phyloP scores from a whole-genome alignment of 2,888 invertebrate species.

The Athalia cordata region DNA sequence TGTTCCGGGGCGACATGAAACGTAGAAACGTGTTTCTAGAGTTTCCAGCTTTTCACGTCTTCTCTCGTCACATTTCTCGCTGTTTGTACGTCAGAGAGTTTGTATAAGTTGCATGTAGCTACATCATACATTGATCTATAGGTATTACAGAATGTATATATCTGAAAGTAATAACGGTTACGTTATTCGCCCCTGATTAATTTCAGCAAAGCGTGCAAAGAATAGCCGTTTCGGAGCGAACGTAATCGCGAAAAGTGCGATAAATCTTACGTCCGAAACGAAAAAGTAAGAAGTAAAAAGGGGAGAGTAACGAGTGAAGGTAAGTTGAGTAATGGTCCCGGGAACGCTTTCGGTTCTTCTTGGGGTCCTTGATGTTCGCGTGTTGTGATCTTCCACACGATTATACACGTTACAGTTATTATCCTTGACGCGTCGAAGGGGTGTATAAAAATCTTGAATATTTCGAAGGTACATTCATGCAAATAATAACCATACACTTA shows the following conservation, averaged over 20 bases:
- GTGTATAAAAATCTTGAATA: slow-evolving; percentile 4
- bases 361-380: slow-evolving; percentile 20
- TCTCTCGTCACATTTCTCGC: neutral
- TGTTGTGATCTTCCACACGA: slow-evolving; percentile 26
- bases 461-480: neutral
- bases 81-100: slow-evolving; percentile 9
- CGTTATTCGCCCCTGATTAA: slow-evolving; percentile 38
- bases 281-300: slow-evolving; percentile 41
- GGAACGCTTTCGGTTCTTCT: slow-evolving; percentile 30
- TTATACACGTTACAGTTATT: slow-evolving; percentile 39
- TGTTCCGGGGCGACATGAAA: neutral
- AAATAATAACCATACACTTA: no score
- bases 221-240: slow-evolving; percentile 37
- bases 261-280: slow-evolving; percentile 37
- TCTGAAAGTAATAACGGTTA: slow-evolving; percentile 22
- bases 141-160: neutral
- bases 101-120: slow-evolving; percentile 13
- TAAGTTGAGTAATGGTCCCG: slow-evolving; percentile 40
- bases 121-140: slow-evolving; percentile 7
- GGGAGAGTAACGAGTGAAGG: slow-evolving; percentile 41
- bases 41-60: neutral
- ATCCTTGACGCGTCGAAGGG: slow-evolving; percentile 31
- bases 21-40: neutral
- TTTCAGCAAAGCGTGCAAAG: slow-evolving; percentile 40
- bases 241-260: slow-evolving; percentile 36